Base-by-base conservation (phyloP, 2,888 invertebrate genomes). In the Calliopum simillimum region DNA sequence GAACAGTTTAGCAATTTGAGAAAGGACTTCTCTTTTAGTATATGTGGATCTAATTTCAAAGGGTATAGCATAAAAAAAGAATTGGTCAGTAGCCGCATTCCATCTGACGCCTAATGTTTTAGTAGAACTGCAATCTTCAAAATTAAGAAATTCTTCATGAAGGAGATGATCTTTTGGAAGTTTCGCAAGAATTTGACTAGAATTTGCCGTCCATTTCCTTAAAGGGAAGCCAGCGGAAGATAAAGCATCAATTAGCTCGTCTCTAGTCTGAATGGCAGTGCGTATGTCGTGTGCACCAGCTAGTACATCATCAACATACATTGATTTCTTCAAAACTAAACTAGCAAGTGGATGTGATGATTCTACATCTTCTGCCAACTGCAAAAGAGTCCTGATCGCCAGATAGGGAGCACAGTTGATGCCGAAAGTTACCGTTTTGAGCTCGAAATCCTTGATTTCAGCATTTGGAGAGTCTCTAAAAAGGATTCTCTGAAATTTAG, bases 61-160 rank as follows among this genome's bases (percentile, higher is more conserved):
- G 4, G 19, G n/a, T 14, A 5, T 11, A 19, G 4, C 4, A 49
- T 49, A 49, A 49, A 49, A 63, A 3, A n/a, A n/a, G n/a, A n/a
- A n/a, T n/a, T 14, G 6, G n/a, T 63, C 63, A n/a, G 13, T 49
- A 21, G 14, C 14, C 6, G 69, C 72, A 14, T 73, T 74, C 70
- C 70, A 73, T 6, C 55, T 55, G 5, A 71, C 64, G 14, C 56
- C 58, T 16, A 71, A 21, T 8, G 58, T 56, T 62, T 71, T 67
- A 1, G 55, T 19, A 13, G 5, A 19, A 41, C 70, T 67, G 6
- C 23, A 13, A 14, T 67, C 62, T 1, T 47, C 47, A 14, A 71
- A 16, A 3, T 44, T 25, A 2, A 71, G 41, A 12, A 66, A 55
- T 2, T 70, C 65, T 1, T 11, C 16, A 19, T 67, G 44, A 4